Base-by-base conservation (phyloP, 2,888 invertebrate species). In the Cheilosia grossa region DNA sequence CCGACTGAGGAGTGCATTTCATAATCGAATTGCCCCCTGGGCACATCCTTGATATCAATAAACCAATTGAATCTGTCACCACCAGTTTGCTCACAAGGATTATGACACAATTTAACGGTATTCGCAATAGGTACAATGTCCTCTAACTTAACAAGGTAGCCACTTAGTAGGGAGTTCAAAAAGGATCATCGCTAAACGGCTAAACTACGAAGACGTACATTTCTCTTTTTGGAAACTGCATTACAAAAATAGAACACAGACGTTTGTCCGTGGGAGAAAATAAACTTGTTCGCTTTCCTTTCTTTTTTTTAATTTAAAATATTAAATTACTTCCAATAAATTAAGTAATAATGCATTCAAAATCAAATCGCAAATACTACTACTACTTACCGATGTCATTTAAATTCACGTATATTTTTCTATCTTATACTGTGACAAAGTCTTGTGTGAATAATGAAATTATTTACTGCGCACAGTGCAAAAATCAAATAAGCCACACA, bases 321-420 rank as follows among this genome's bases (percentile, higher is more conserved):
- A n/a, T 59, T 49, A 4, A 51, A 37, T 64, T 51, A 21, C 51
- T 51, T 47, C n/a, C 15, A 63, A 61, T 19, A 17, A 17, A 33
- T n/a, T 9, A 51, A 51, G 6, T 66, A 30, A 30, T 63, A 63
- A 30, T 24, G n/a, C 40, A 37, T 37, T 44, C 40, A 27, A 30
- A 30, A 9, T 30, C 27, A 27, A 33, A 30, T 30, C 44, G 54
- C 47, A 27, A 70, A 47, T n/a, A n/a, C n/a, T n/a, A n/a, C 30
- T 42, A 77, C 44, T 63, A 82, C 82, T 82, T 78, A 82, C 82
- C 77, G 73, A 82, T 54, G 78, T 73, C 82, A 78, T 73, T 73
- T 72, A 66, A 51, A 47, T 30, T 59, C 53, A 61, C 54, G 17
- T 72, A 61, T 4, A 27, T 40, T 30, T 6, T 51, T 19, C 17